Evolutionary conservation across 2,797 vertebrate genomes (phyloP), one percentile per base, ranked within the genome.

Genomic region (Urophycis tenuis): DNA sequence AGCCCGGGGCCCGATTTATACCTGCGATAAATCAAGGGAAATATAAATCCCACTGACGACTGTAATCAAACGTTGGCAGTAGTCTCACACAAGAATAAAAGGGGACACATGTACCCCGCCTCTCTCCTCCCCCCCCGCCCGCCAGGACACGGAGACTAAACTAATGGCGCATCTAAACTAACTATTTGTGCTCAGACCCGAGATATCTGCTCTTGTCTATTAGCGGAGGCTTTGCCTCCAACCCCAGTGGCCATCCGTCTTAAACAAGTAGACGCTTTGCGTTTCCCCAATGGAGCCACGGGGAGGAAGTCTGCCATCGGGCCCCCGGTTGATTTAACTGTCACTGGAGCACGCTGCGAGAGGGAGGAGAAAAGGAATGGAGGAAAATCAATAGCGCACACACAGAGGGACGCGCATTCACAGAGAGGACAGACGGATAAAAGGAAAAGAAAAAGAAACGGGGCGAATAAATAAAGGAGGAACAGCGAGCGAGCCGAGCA

Each of bases 301-400:
- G 74, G 71, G 78, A 77, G 79, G 79, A 74, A 69, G 81, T 34
- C 80, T 85, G 84, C 73, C 73, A 81, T 85, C 29, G 60, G 76
- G 82, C 36, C 77, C 73, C 12, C 74, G 76, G 80, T 84, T 76
- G 77, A 88, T 85, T 88, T 88, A 86, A 85, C 89, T 81, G 78
- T 75, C 80, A 79, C 79, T 74, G 80, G 74, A 78, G 83, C 81
- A 82, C 36, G 70, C 77, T 78, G 75, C 85, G 6, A 74, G 75
- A 77, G 84, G 77, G 81, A 80, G 79, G 78, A 36, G 49, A 84
- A 86, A 83, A 80, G 79, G 75, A 75, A 72, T 76, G 82, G 79
- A 83, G 85, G 22, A 36, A 84, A 85, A 90, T 87, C 87, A 83
- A 91, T 86, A 85, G 78, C 81, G 81, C 29, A 76, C 74, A 75